Base-by-base conservation (phyloP, 2,888 invertebrate species). In the Tenthredo livida region DNA sequence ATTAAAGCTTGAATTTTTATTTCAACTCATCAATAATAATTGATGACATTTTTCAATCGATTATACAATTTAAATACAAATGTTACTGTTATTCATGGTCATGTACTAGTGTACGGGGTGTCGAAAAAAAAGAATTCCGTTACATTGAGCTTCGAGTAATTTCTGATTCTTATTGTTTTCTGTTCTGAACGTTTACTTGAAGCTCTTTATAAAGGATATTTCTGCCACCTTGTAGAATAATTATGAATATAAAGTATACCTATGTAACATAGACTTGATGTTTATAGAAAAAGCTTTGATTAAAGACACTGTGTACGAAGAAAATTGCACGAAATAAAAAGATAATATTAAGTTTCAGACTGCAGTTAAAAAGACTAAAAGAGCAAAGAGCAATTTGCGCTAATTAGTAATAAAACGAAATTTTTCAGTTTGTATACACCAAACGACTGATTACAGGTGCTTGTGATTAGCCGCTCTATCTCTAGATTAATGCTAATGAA, bases 251-350 rank as follows among this genome's bases (percentile, higher is more conserved):
- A 7, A 29, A 29, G 29, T 73, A 77, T 21, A 65, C 72, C 58
- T 86, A 85, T 87, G 87, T 61, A 80, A 88, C 72, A 87, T 88
- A 88, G 87, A 87, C 86, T 89, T 85, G 87, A 86, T 87, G 88
- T 89, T 88, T 88, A 87, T 88, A 88, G 40, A 58, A 65, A 67
- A 65, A 78, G 84, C 84, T 84, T 84, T 80, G 17, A 75, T 84
- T 65, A 25, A 85, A 84, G 85, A 82, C 75, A 87, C 84, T 86
- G 86, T 87, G 87, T 88, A 88, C 85, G 85, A 86, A 86, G 86
- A 80, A 86, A 86, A 33, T 86, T 85, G 87, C 87, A 87, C 85
- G 88, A 87, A 88, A 89, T 89, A 89, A 89, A 89, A 83, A 88
- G 12, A 43, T 43, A 10, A 73, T 73, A 88, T 88, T 88, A 88